phyloP scores from a whole-genome alignment of 2,113 vertebrate genomes.

The Brachirus orientalis region DNA sequence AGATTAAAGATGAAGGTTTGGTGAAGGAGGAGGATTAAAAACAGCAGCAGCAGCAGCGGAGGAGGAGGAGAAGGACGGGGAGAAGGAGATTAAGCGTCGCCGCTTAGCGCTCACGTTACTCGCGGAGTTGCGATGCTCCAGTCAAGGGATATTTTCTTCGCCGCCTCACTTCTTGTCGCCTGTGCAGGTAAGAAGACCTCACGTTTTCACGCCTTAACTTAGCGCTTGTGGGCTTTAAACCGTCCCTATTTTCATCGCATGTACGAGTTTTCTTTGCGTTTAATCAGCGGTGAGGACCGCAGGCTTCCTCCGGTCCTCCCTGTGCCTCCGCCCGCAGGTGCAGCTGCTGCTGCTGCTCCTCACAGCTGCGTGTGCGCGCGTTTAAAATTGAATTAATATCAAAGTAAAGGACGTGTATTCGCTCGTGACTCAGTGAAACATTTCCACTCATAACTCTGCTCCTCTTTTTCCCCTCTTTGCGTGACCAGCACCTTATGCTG shows the following conservation, averaged over 20 bases:
- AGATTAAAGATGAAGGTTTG: conserved; percentile 58
- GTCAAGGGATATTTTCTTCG: conserved; percentile 86
- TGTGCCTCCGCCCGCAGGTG: conserved; percentile 51
- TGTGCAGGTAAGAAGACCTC: conserved; percentile 85
- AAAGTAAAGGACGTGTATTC: conserved; percentile 21
- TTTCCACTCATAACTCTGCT: not conserved
- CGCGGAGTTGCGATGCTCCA: conserved; percentile 89
- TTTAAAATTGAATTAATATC: not conserved
- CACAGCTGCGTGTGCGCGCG: conserved; percentile 14
- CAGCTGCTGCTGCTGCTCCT: conserved; percentile 61
- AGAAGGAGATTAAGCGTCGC: conserved; percentile 45
- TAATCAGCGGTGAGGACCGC: conserved; percentile 39
- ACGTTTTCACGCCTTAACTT: not conserved
- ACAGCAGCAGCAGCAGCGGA: too few relatives aligned
- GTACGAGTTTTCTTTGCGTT: not conserved
- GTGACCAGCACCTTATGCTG: conserved; percentile 53
- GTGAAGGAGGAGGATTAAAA: conserved; percentile 9
- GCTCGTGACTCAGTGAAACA: not conserved
- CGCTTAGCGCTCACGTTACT: conserved; percentile 56
- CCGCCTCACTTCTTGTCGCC: conserved; percentile 88
- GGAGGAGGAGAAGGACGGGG: too few relatives aligned
- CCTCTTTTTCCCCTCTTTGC: too few relatives aligned
- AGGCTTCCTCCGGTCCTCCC: conserved; percentile 34
- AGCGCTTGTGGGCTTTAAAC: too few relatives aligned
- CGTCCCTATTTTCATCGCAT: not conserved